These are phyloP conservation scores for Murina feae DNA, from an alignment of 2,113 vertebrate species.

Conservation along the genomic window DNA sequence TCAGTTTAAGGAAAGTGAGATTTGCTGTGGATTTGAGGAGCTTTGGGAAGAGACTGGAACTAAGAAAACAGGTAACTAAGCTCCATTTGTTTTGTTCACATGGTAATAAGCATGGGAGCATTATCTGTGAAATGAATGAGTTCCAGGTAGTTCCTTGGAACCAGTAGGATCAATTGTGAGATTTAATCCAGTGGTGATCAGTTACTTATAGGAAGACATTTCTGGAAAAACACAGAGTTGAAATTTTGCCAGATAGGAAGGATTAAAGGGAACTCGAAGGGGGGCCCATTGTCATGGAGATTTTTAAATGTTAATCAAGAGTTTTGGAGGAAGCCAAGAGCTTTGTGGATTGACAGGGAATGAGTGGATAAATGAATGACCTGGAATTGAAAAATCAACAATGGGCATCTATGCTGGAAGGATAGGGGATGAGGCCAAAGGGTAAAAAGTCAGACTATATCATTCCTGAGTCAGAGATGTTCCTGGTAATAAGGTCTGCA, in stretches of 20 bases:
- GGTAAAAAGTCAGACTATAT: neutral
- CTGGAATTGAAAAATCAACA: neutral
- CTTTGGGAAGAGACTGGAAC: neutral
- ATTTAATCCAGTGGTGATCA: neutral
- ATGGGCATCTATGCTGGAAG: neutral
- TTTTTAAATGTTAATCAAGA: neutral
- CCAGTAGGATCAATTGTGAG: neutral
- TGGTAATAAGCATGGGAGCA: neutral
- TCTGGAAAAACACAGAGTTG: neutral
- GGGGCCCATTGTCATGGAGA: neutral
- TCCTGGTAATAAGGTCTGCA: neutral
- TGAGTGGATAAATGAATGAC: neutral
- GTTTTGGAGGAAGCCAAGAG: neutral
- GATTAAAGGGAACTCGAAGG: neutral
- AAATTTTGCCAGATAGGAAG: neutral
- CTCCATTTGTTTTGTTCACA: neutral
- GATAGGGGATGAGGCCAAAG: neutral
- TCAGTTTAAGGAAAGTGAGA: neutral
- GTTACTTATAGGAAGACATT: neutral
- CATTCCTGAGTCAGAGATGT: neutral
- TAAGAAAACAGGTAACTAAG: neutral
- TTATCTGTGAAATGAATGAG: neutral
- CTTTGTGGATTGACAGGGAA: neutral
- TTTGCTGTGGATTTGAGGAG: neutral
- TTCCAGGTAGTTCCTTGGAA: neutral